A percentile compares a stretch with the other conserved stretches of the same genome.
Evolutionary conservation across 1,140 invertebrate genomes (phyloP).

Genomic region (Drosophila tristis): DNA sequence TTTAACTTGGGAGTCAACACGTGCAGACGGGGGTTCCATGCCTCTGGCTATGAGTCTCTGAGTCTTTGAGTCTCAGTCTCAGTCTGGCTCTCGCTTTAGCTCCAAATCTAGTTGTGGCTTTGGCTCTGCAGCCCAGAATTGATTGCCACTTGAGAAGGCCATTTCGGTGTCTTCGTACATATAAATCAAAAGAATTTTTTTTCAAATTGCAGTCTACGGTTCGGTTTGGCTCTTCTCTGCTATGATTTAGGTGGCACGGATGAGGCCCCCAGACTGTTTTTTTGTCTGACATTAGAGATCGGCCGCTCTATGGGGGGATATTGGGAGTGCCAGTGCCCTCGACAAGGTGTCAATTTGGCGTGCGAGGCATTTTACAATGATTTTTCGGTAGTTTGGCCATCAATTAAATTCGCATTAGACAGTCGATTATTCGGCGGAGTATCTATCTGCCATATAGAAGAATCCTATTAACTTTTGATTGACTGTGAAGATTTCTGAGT

Average conservation of each 20-base stretch:
- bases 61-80: slow-evolving; percentile 16
- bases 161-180: slow-evolving; percentile 47
- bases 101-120: slow-evolving; percentile 14
- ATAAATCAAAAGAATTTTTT: slow-evolving; percentile 73
- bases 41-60: slow-evolving; percentile 22
- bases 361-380: slow-evolving; percentile 13
- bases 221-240: slow-evolving; percentile 4
- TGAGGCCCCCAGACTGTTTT: slow-evolving; percentile 18
- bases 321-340: slow-evolving; percentile 52
- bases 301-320: background rate
- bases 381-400: slow-evolving; percentile 30
- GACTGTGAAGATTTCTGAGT: slow-evolving; percentile 1
- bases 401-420: slow-evolving; percentile 75
- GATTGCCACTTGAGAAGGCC: slow-evolving; percentile 79
- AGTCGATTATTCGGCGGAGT: slow-evolving; percentile 2
- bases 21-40: slow-evolving; percentile 46
- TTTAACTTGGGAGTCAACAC: slow-evolving; percentile 69
- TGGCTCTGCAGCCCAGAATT: slow-evolving; percentile 47
- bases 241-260: slow-evolving; percentile 34
- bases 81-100: slow-evolving; percentile 2
- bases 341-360: slow-evolving; percentile 61
- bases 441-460: background rate
- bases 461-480: slow-evolving; percentile 3
- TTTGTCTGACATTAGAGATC: slow-evolving; percentile 63
- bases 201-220: slow-evolving; percentile 54